phyloP scores from a whole-genome alignment of 2,888 invertebrate genomes.

The Ochropacha duplaris region DNA sequence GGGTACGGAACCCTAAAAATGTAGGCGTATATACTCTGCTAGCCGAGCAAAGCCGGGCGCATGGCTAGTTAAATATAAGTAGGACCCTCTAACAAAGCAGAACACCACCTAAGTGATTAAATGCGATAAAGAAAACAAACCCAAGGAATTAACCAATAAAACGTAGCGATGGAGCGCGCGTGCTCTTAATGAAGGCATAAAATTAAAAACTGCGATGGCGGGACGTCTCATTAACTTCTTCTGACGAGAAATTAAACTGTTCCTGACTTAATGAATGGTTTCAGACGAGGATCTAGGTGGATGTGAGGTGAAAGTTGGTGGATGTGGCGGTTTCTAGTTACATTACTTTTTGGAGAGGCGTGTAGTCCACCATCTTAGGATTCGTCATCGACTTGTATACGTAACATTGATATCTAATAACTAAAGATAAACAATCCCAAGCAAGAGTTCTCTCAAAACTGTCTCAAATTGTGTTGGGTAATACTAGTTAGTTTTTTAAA shows the following conservation, averaged over 20 bases:
- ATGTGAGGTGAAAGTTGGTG: constrained; percentile 13
- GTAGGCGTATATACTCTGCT: no score
- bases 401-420: no score
- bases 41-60: no score
- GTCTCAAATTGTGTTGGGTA: no score
- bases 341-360: no score
- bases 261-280: constrained; percentile 76
- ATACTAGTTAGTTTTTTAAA: no score
- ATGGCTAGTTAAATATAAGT: background rate
- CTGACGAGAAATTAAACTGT: constrained; percentile 75
- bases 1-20: no score
- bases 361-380: no score
- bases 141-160: constrained; percentile 4
- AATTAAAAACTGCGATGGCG: constrained; percentile 63
- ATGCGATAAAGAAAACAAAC: background rate
- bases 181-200: constrained; percentile 65
- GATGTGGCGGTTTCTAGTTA: constrained; percentile 35
- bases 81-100: background rate
- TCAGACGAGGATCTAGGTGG: constrained; percentile 18
- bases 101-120: background rate
- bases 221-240: constrained; percentile 74
- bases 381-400: no score
- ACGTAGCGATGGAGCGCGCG: constrained; percentile 13
- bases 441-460: no score
- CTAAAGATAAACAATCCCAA: no score